Base-by-base conservation (phyloP, 2,113 vertebrate species). In the Daphoenositta chrysoptera region DNA sequence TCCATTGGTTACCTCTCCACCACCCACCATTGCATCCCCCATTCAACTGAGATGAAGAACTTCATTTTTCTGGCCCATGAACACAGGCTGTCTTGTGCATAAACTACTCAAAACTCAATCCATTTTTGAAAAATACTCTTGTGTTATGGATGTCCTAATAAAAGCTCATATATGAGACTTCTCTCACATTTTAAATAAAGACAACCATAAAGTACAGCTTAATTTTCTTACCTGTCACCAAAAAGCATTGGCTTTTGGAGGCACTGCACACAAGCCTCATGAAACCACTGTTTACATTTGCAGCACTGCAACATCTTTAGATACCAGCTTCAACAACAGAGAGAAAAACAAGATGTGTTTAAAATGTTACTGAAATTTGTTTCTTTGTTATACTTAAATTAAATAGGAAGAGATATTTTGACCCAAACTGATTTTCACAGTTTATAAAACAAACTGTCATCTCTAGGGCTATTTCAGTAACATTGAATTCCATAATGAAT, bases 231-330 rank as follows among this genome's bases (percentile, higher is more conserved):
- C 98, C 98, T 98, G 96, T 99, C 99, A 98, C 99, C 99, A 94
- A 99, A 99, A 93, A 99, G 98, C 99, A 99, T 99, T 93, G 99
- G 99, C 97, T 99, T 99, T 97, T 99, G 98, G 97, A 99, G 98
- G 97, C 99, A 99, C 97, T 99, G 99, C 95, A 99, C 99, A 64
- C 99, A 99, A 54, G 98, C 99, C 97, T 99, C 99, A 63, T 99
- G 99, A 98, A 99, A 99, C 99, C 99, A 99, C 98, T 99, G 99
- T 94, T 99, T 99, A 98, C 99, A 99, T 91, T 98, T 98, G 97
- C 98, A 99, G 97, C 99, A 99, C 98, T 99, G 99, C 93, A 99
- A 97, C 99, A 99, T 99, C 98, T 99, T 99, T 97, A 99, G 98
- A 97, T 98, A 99, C 99, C 99, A 99, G 92, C 99, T 99, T 91